A percentile compares a stretch with the other conserved stretches of the same genome.
These are phyloP conservation scores for Agrochola macilenta DNA, from an alignment of 2,888 invertebrate genomes.

Conservation along the genomic window DNA sequence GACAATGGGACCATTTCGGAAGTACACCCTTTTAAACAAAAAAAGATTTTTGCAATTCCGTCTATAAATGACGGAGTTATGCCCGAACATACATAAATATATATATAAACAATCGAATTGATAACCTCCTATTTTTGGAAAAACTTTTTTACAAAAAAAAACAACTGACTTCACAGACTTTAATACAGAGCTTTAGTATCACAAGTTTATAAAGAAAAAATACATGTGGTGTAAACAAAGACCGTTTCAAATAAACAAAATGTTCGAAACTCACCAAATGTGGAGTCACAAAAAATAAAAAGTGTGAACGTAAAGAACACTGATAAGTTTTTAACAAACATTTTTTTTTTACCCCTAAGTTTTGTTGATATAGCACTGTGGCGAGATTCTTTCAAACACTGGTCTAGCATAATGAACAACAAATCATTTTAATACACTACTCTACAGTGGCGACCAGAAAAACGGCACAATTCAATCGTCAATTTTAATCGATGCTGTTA, in stretches of 20 bases:
- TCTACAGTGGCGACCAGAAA: slow-evolving; percentile 16
- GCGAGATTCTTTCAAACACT: slow-evolving; percentile 13
- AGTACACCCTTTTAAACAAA: too few species aligned
- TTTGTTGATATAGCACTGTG: slow-evolving; percentile 5
- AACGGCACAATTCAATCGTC: not conserved
- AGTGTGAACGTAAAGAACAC: slow-evolving; percentile 51
- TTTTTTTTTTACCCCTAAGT: slow-evolving; percentile 30
- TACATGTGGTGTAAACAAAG: slow-evolving; percentile 3
- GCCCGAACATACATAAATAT: too few species aligned
- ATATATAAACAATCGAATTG: too few species aligned
- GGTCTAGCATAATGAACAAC: not conserved
- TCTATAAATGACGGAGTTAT: too few species aligned
- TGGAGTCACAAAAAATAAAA: slow-evolving; percentile 50
- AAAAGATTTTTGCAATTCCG: too few species aligned
- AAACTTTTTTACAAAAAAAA: too few species aligned
- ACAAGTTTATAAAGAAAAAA: not conserved
- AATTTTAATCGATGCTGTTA: not conserved
- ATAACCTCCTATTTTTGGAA: too few species aligned
- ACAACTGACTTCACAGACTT: too few species aligned
- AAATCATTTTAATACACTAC: not conserved
- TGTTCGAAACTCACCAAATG: slow-evolving; percentile 60
- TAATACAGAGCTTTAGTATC: too few species aligned
- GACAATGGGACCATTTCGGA: too few species aligned
- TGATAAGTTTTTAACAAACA: slow-evolving; percentile 47
- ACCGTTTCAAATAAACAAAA: not conserved